These are phyloP conservation scores for Aphaenogaster rudis DNA, from an alignment of 1,140 invertebrate genomes.

Conservation along the genomic window DNA sequence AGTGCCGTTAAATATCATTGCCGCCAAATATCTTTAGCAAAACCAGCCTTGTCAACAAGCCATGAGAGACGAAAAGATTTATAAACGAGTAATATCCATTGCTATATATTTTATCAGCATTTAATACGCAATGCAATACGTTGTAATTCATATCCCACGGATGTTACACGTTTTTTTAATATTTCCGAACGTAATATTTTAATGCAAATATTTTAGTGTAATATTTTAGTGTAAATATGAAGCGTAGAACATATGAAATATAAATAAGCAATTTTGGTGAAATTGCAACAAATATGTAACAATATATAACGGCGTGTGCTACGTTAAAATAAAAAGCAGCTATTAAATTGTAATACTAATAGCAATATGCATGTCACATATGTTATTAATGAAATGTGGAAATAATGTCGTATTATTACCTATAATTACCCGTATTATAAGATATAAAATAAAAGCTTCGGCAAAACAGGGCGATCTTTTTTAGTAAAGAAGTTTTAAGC, in stretches of 20 bases:
- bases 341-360: neutral
- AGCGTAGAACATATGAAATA: neutral
- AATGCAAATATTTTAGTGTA: neutral
- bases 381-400: neutral
- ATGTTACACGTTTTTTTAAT: neutral
- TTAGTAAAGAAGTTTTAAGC: neutral
- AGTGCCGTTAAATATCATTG: neutral
- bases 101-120: neutral
- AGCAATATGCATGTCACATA: neutral
- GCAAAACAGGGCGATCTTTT: neutral
- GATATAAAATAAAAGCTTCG: neutral
- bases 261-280: constrained; percentile 14
- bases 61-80: neutral
- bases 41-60: neutral
- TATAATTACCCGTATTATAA: neutral
- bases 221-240: neutral
- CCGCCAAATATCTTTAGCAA: neutral
- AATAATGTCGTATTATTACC: neutral
- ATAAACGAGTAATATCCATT: neutral
- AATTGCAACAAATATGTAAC: constrained; percentile 10
- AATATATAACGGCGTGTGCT: neutral
- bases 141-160: neutral
- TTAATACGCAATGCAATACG: neutral
- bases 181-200: constrained; percentile 15
- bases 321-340: neutral